Evolutionary conservation across 2,888 invertebrate genomes (phyloP).

Genomic region (Nomada lathburiana): DNA sequence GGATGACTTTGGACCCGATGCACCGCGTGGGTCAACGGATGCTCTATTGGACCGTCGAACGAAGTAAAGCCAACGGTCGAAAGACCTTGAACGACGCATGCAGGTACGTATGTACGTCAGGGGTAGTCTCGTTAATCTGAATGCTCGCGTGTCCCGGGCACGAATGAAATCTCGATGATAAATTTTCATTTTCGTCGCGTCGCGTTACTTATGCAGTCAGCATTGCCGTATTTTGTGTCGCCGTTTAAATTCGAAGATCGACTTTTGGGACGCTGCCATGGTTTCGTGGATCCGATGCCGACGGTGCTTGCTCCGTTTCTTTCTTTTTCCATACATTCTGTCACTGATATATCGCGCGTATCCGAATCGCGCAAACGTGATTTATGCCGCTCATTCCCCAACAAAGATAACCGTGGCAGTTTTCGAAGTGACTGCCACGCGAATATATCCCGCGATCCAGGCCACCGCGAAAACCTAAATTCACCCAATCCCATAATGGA

Average conservation of each 20-base stretch:
- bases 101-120: not conserved
- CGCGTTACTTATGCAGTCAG: slow-evolving; percentile 10
- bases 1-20: too few species aligned
- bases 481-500: slow-evolving; percentile 62
- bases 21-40: not conserved
- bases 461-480: slow-evolving; percentile 44
- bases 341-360: slow-evolving; percentile 56
- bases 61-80: not conserved
- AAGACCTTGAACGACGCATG: not conserved
- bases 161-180: slow-evolving; percentile 13
- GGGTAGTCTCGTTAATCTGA: not conserved
- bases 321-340: slow-evolving; percentile 35
- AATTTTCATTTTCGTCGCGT: slow-evolving; percentile 28
- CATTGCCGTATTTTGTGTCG: slow-evolving; percentile 14
- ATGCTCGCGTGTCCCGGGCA: too few species aligned
- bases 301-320: not conserved
- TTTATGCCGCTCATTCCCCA: slow-evolving; percentile 48
- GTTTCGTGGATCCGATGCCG: slow-evolving; percentile 28
- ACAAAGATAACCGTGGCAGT: slow-evolving; percentile 46
- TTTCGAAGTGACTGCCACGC: slow-evolving; percentile 37
- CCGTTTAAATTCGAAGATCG: slow-evolving; percentile 34
- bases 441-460: slow-evolving; percentile 37
- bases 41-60: not conserved
- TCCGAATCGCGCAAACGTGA: slow-evolving; percentile 56
- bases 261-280: slow-evolving; percentile 55